Conservation (phyloP, 2,113 vertebrate species). For the Oryctolagus cuniculus region mOryCun1.1 NC_091447.1:45365501-45366000, state of each 20-base stretch:
- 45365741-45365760: neutral
- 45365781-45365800: neutral
- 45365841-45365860: neutral
- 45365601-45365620: constrained; percentile 43
- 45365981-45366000: constrained; percentile 2
- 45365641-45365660: constrained; percentile 15
- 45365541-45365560: constrained; percentile 13
- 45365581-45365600: constrained; percentile 33
- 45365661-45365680: constrained; percentile 38
- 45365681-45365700: neutral
- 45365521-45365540: neutral
- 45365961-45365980: neutral
- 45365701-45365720: neutral
- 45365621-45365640: neutral
- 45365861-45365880: constrained; percentile 25
- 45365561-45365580: constrained; percentile 44
- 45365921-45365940: constrained; percentile 11
- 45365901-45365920: constrained; percentile 50
- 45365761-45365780: neutral
- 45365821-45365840: neutral
- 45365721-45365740: neutral
- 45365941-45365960: constrained; percentile 7
- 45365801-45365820: neutral
- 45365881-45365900: neutral
- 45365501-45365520: neutral